Conservation (phyloP, 2,888 invertebrate genomes). For the Osedax fenrisi region DNA sequence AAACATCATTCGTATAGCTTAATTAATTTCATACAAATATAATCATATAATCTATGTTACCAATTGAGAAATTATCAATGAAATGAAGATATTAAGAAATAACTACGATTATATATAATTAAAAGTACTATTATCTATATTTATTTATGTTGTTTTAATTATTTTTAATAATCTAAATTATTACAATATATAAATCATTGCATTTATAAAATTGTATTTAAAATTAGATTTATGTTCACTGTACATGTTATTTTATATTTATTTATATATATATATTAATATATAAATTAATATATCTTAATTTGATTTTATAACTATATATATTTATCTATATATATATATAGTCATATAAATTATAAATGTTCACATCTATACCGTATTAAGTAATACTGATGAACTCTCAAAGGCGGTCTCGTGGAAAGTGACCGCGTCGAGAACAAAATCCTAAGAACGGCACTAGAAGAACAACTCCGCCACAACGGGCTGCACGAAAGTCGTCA, state of each 20-base stretch:
- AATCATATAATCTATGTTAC: no score
- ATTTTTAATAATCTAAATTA: no score
- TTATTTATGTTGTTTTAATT: no score
- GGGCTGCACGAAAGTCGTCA: neutral
- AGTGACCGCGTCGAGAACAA: neutral
- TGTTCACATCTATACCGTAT: neutral
- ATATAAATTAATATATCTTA: neutral
- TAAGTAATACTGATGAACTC: no score
- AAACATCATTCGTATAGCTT: no score
- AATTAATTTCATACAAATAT: no score
- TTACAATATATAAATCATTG: neutral
- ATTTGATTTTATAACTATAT: neutral
- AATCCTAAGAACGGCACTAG: neutral
- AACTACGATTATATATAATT: no score
- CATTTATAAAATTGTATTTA: neutral
- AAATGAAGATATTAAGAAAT: no score
- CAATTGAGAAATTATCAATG: no score
- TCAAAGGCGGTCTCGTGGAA: neutral
- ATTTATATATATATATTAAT: neutral
- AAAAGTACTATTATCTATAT: no score
- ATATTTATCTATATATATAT: neutral
- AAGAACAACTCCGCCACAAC: neutral
- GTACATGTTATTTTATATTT: neutral
- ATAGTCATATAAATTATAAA: neutral
- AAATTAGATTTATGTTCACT: neutral